Evolutionary conservation across 2,888 invertebrate genomes (phyloP).

Genomic region (Melieria crassipennis): DNA sequence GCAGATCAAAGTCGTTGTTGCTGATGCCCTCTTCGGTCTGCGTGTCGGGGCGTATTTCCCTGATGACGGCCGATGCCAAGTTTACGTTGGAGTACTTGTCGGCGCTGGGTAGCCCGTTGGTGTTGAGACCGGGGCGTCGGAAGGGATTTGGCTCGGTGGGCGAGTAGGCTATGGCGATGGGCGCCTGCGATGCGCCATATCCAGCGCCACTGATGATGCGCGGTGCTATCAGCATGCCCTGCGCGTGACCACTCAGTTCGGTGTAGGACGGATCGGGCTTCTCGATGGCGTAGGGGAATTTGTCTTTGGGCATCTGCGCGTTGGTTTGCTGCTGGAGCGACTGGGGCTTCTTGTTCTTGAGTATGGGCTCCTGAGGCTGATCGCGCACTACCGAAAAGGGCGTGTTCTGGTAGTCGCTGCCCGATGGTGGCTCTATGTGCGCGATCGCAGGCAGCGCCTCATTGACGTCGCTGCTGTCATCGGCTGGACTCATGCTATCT

Average conservation of each 20-base stretch:
- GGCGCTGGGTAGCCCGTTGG: constrained; percentile 34
- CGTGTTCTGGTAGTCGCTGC: constrained; percentile 64
- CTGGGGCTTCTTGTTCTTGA: constrained; percentile 62
- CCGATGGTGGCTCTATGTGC: constrained; percentile 50
- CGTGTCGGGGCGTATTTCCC: constrained; percentile 65
- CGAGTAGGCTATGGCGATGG: constrained; percentile 74
- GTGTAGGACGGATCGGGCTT: constrained; percentile 68
- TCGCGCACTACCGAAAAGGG: constrained; percentile 65
- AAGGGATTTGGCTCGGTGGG: constrained; percentile 68
- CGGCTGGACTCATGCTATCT: constrained; percentile 14
- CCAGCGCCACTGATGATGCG: constrained; percentile 64
- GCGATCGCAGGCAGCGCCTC: constrained; percentile 47
- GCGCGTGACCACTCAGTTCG: constrained; percentile 50
- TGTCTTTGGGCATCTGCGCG: constrained; percentile 64
- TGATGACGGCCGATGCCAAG: constrained; percentile 67
- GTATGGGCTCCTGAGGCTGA: constrained; percentile 66
- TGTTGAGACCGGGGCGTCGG: constrained; percentile 37
- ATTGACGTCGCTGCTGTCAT: constrained; percentile 40
- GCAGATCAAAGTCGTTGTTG: constrained; percentile 59
- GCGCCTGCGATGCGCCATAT: constrained; percentile 69
- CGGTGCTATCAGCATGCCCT: constrained; percentile 60
- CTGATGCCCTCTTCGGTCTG: constrained; percentile 58
- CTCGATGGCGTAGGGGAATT: constrained; percentile 75
- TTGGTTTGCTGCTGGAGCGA: constrained; percentile 57
- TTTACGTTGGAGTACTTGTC: constrained; percentile 65